These are phyloP conservation scores for Todiramphus saurophagus DNA, from an alignment of 2,113 vertebrate species.

Conservation along the genomic window DNA sequence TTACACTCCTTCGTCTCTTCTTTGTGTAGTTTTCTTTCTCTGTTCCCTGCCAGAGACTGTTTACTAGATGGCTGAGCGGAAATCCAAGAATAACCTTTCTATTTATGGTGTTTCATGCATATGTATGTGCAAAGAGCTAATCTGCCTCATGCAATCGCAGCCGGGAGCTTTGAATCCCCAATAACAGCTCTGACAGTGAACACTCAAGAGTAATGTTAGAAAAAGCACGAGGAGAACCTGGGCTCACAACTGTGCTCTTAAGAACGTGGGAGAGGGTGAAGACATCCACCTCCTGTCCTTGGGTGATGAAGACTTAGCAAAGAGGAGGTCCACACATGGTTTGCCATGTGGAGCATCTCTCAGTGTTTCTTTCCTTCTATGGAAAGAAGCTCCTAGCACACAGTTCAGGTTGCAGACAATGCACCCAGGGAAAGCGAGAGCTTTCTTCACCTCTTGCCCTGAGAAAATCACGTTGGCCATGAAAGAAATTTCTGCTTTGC, in stretches of 20 bases:
- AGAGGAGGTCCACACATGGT: background rate
- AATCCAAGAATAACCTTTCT: constrained; percentile 67
- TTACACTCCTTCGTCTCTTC: background rate
- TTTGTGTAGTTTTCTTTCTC: background rate
- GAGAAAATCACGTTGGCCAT: accelerated
- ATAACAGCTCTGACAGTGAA: background rate
- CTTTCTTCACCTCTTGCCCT: background rate
- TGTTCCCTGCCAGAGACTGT: constrained; percentile 43
- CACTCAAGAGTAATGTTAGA: background rate
- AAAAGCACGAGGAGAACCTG: background rate
- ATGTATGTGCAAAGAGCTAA: constrained; percentile 56
- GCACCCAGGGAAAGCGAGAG: background rate
- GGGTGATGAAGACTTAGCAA: background rate
- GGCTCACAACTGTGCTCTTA: background rate
- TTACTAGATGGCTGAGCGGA: constrained; percentile 61
- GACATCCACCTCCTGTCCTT: background rate
- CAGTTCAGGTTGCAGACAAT: accelerated
- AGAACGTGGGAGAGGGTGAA: background rate
- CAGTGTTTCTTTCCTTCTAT: background rate
- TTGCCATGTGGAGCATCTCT: background rate
- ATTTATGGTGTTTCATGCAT: constrained; percentile 64
- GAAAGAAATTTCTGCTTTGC: background rate
- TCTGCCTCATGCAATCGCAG: background rate
- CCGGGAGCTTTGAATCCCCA: constrained; percentile 15
- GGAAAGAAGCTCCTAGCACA: background rate